A percentile compares a stretch with the other conserved stretches of the same genome.
Conservation (phyloP, 1,140 invertebrate genomes). For the Rhopalosiphum padi region DNA sequence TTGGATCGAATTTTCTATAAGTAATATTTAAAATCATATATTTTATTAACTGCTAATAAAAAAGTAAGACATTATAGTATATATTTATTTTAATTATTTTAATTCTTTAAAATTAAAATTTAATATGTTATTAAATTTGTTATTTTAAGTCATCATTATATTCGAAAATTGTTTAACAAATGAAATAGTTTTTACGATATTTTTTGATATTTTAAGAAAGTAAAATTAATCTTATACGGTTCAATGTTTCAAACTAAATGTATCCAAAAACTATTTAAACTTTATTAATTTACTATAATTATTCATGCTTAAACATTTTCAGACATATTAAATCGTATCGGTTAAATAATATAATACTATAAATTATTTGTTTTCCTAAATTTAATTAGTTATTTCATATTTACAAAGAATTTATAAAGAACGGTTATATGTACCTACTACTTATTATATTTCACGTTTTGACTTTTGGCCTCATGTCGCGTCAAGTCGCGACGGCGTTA, state of each 20-base stretch:
- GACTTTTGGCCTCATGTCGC: not conserved
- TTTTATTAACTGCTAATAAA: not conserved
- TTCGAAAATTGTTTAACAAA: not conserved
- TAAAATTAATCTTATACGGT: not conserved
- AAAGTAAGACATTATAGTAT: not conserved
- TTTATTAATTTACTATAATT: not conserved
- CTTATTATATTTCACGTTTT: not conserved
- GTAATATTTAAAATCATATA: not conserved
- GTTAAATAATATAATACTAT: not conserved
- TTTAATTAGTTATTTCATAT: not conserved
- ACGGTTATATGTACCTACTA: not conserved
- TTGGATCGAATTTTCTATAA: not conserved
- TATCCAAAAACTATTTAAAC: not conserved
- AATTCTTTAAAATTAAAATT: not conserved
- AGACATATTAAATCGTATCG: not conserved
- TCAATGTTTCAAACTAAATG: not conserved
- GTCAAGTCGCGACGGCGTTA: not conserved
- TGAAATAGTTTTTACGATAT: not conserved
- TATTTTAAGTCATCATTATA: not conserved
- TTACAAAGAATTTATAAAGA: not conserved
- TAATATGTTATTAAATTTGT: not conserved
- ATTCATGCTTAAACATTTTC: not conserved
- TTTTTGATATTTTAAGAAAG: not conserved
- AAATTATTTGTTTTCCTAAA: not conserved
- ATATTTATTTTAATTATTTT: not conserved